Percentiles rank a stretch among this genome's conserved stretches.
phyloP scores from a whole-genome alignment of 2,113 vertebrate species.

The Myanophis thanlyinensis region DNA sequence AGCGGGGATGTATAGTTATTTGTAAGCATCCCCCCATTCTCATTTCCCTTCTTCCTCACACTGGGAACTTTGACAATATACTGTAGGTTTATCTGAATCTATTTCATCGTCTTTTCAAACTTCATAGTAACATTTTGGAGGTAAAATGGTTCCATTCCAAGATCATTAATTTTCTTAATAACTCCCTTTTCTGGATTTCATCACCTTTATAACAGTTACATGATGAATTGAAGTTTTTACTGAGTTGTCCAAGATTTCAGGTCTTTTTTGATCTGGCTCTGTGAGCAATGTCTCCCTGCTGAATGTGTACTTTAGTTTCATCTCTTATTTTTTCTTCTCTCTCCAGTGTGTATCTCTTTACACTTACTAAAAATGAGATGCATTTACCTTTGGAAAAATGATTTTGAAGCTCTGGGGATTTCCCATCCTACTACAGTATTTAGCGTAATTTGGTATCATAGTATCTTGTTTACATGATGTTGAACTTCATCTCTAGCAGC shows the following conservation, averaged over 20 bases:
- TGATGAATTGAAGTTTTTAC: not conserved
- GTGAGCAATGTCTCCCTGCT: not conserved
- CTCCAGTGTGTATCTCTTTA: not conserved
- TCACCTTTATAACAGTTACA: not conserved
- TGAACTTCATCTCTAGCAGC: not conserved
- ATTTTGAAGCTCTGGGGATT: not conserved
- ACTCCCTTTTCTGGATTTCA: not conserved
- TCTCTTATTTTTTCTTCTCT: not conserved
- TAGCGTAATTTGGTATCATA: not conserved
- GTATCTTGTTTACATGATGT: not conserved
- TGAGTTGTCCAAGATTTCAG: not conserved
- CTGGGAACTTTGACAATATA: not conserved
- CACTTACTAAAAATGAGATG: not conserved
- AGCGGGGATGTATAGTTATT: not conserved
- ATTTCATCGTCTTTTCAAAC: not conserved
- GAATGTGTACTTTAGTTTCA: not conserved
- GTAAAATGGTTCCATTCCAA: not conserved
- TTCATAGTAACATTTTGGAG: not conserved
- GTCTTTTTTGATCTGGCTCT: not conserved
- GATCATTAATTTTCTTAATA: not conserved
- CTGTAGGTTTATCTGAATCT: not conserved
- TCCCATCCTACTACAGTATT: not conserved
- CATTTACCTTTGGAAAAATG: not conserved
- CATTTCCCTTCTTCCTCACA: not conserved
- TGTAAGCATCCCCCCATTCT: not conserved